Evolutionary conservation across 2,888 invertebrate genomes (phyloP), one percentile per base, ranked within the genome.

Genomic region (Xylota sylvarum): DNA sequence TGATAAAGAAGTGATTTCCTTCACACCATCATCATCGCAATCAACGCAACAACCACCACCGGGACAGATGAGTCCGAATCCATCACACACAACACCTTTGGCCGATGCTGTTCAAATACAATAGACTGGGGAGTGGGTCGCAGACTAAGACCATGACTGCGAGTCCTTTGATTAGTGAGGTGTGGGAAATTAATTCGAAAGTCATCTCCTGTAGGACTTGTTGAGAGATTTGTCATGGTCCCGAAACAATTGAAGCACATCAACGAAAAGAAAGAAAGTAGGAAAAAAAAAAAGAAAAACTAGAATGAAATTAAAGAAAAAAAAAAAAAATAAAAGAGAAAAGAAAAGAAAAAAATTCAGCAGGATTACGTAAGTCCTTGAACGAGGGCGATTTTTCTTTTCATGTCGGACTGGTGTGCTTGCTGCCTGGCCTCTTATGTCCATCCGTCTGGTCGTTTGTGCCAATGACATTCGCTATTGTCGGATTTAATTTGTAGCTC

Each of bases 101-200:
- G 72, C 17, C 73, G 56, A 30, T 17, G 43, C 40, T 3, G 32
- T 23, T 23, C 19, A 10, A 17, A 30, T 32, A 85, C 70, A 76
- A 80, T 65, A 65, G 70, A 35, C 9, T 30, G 35, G 32, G 32
- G 60, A 60, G 46, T 17, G 65, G 46, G 46, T 5, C 69, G 17
- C 4, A 19, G 27, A 43, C 14, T 23, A 37, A n/a, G 43, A 12
- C 55, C 23, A 10, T n/a, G 10, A 17, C 35, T 58, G 60, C 37
- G 46, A 69, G 79, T 62, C 30, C 82, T 86, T 86, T 86, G 86
- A 86, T 86, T 86, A 86, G 82, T 86, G 65, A 73, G 86, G 86
- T 86, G 86, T 86, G 82, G 82, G 86, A 86, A 86, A 86, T 86
- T 86, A 86, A 86, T 86, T 86, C 73, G 77, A 78, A 86, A 82